Evolutionary conservation across 2,797 vertebrate genomes (phyloP).

Genomic region (Glossophaga mutica): DNA sequence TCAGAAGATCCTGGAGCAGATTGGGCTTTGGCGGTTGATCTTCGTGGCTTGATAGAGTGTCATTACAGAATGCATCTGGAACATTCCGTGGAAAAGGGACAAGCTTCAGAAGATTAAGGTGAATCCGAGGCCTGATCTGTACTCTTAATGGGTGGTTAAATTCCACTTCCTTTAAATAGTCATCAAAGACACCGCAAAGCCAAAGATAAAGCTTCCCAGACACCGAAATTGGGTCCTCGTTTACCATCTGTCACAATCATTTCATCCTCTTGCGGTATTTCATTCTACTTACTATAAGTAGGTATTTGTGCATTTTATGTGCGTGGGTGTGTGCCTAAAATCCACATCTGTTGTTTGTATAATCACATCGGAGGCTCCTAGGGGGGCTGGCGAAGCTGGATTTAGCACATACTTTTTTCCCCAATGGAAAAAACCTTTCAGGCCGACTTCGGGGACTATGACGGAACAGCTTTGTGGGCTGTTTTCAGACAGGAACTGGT

Average conservation of each 20-base stretch:
- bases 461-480: not conserved
- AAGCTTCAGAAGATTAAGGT: not conserved
- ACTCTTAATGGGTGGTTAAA: not conserved
- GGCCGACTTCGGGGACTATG: not conserved
- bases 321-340: not conserved
- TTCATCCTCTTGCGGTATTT: not conserved
- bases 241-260: conserved; percentile 18
- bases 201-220: not conserved
- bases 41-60: conserved; percentile 32
- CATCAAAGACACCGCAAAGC: not conserved
- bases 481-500: not conserved
- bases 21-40: conserved; percentile 54
- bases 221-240: not conserved
- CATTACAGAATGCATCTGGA: conserved; percentile 43
- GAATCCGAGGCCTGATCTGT: not conserved
- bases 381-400: not conserved
- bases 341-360: not conserved
- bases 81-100: conserved; percentile 9
- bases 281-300: not conserved
- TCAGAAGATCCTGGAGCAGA: conserved; percentile 13
- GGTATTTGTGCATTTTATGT: not conserved
- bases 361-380: not conserved
- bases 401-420: not conserved
- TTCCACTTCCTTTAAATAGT: not conserved
- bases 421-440: conserved; percentile 17